Conservation (phyloP, 2,113 vertebrate species). For the Oncorhynchus nerka region DNA sequence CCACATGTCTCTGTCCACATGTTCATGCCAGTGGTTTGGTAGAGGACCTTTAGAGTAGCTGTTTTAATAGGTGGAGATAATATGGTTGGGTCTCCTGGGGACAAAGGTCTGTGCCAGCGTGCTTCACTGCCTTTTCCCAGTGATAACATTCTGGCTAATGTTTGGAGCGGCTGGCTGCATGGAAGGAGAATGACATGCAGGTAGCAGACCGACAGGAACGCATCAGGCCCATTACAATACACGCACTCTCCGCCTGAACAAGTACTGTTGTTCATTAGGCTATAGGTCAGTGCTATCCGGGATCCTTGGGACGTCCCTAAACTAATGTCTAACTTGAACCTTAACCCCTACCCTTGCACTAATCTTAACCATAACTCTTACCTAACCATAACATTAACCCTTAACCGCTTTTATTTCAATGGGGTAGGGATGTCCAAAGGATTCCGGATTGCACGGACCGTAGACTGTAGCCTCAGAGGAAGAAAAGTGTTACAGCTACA, state of each 20-base stretch:
- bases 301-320: too few species aligned
- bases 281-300: too few species aligned
- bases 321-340: too few species aligned
- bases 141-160: slow-evolving; percentile 27
- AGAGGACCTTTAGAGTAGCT: slow-evolving; percentile 3
- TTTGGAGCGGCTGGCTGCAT: slow-evolving; percentile 21
- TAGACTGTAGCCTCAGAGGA: neutral
- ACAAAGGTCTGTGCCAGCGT: neutral
- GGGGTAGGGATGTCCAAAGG: too few species aligned
- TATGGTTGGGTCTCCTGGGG: neutral
- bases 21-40: neutral
- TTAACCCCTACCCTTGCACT: too few species aligned
- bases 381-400: too few species aligned
- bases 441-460: neutral
- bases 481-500: too few species aligned
- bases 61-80: neutral
- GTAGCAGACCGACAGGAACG: slow-evolving; percentile 25
- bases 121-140: neutral
- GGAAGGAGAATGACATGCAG: neutral
- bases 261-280: too few species aligned
- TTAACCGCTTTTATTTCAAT: too few species aligned
- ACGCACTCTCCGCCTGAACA: neutral
- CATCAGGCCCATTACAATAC: neutral
- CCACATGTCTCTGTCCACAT: slow-evolving; percentile 2
- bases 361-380: too few species aligned